Evolutionary conservation across 1,140 invertebrate genomes (phyloP), one percentile per base, ranked within the genome.

Genomic region (Galleria mellonella): DNA sequence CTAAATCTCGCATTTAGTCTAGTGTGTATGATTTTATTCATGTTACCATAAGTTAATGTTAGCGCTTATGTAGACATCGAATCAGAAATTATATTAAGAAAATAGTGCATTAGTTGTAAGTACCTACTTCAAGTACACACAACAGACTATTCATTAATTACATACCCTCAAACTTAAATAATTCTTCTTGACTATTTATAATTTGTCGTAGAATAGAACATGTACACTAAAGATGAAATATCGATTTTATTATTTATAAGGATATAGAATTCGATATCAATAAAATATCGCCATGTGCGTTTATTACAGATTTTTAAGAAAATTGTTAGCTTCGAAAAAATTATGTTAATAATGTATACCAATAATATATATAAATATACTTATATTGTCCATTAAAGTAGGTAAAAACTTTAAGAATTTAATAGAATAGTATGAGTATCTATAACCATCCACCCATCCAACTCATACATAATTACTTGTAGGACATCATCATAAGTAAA

Each of bases 141-240:
- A 3, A 23, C 17, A 23, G 17, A 23, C 17, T 3, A 3, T 23
- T 3, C 2, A 23, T 23, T 23, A 23, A n/a, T n/a, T 6, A 23
- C 17, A 23, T 23, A 23, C 17, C 17, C 6, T 23, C 6, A 23
- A 23, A 23, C 17, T 6, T 23, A 3, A 23, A 23, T 23, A 32
- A 59, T 41, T 60, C 55, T 70, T 71, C 58, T 63, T 47, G 42
- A 33, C 33, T 51, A 48, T 51, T 27, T 43, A 13, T 55, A 44
- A 47, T 59, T 63, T 77, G 75, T 83, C 79, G 76, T 77, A 83
- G 76, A 81, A 83, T 83, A 81, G 79, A 83, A 83, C 79, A 83
- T 83, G 76, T 79, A 74, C 59, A 62, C 47, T 53, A 57, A 50
- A 59, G 17, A 54, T 55, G 56, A 62, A 60, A 56, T 73, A 73